Evolutionary conservation across 2,888 invertebrate species (phyloP).

Genomic region (Xylocampa areola): DNA sequence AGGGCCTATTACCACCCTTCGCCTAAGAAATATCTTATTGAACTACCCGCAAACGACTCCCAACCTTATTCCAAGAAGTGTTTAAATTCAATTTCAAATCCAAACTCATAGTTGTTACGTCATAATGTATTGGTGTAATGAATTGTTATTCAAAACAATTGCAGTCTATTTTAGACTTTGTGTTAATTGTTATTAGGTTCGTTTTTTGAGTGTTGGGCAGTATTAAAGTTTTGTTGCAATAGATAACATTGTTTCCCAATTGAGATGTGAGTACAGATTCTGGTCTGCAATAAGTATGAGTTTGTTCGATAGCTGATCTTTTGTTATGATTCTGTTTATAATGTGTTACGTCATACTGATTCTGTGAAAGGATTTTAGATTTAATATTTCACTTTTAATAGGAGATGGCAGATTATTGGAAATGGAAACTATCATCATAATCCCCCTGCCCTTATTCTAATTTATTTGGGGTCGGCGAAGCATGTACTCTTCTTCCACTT

Average conservation of each 20-base stretch:
- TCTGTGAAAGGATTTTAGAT: neutral
- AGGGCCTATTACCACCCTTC: constrained; percentile 77
- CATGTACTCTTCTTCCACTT: no score
- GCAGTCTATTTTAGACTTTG: constrained; percentile 55
- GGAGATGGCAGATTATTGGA: no score
- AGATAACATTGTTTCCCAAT: constrained; percentile 84
- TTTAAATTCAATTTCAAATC: constrained; percentile 33
- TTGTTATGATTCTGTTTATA: constrained; percentile 24
- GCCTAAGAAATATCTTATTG: constrained; percentile 72
- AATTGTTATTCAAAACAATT: constrained; percentile 26
- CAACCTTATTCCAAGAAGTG: constrained; percentile 41
- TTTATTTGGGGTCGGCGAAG: no score
- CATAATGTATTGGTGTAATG: constrained; percentile 16
- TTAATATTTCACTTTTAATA: neutral
- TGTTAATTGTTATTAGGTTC: constrained; percentile 44
- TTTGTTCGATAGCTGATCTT: constrained; percentile 60
- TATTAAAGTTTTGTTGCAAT: constrained; percentile 48
- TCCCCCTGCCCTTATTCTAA: no score
- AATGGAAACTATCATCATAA: no score
- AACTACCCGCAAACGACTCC: constrained; percentile 53
- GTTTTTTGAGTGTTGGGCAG: constrained; percentile 50
- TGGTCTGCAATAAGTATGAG: constrained; percentile 76
- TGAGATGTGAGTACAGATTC: constrained; percentile 80
- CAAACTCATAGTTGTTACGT: constrained; percentile 8
- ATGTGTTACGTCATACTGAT: neutral